Evolutionary conservation across 2,113 vertebrate genomes (phyloP).

Genomic region (Corythoichthys intestinalis): DNA sequence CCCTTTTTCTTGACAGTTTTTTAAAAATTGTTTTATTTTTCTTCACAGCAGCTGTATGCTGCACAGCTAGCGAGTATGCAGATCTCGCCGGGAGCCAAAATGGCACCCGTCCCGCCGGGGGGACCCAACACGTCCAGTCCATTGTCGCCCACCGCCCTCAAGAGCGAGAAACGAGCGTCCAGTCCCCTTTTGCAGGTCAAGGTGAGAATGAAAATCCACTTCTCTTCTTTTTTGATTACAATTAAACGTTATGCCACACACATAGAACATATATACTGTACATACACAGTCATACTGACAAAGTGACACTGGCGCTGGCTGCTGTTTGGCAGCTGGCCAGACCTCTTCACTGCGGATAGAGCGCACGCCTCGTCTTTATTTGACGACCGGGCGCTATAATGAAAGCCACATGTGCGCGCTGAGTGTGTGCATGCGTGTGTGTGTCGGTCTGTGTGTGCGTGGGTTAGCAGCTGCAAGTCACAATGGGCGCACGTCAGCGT

Average conservation of each 20-base stretch:
- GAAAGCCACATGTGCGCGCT: constrained; percentile 56
- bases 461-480: constrained; percentile 60
- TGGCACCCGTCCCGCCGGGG: constrained; percentile 85
- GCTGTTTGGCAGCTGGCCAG: constrained; percentile 60
- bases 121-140: constrained; percentile 82
- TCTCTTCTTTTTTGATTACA: constrained; percentile 32
- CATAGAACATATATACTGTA: constrained; percentile 19
- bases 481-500: constrained; percentile 60
- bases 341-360: constrained; percentile 40
- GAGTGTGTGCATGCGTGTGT: constrained; percentile 47
- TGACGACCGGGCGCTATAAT: constrained; percentile 52
- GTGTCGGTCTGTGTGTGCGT: constrained; percentile 33
- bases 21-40: constrained; percentile 42
- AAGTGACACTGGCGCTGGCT: constrained; percentile 56
- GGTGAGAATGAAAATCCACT: constrained; percentile 58
- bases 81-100: constrained; percentile 92
- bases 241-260: constrained; percentile 46
- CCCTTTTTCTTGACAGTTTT: constrained; percentile 40
- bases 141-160: constrained; percentile 86
- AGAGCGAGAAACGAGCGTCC: constrained; percentile 88
- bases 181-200: constrained; percentile 88
- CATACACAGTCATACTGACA: constrained; percentile 17
- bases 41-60: constrained; percentile 88
- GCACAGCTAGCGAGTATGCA: constrained; percentile 97
- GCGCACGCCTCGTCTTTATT: constrained; percentile 51